Evolutionary conservation across 2,888 invertebrate genomes (phyloP), one percentile per base, ranked within the genome.

Genomic region (Limenitis camilla): DNA sequence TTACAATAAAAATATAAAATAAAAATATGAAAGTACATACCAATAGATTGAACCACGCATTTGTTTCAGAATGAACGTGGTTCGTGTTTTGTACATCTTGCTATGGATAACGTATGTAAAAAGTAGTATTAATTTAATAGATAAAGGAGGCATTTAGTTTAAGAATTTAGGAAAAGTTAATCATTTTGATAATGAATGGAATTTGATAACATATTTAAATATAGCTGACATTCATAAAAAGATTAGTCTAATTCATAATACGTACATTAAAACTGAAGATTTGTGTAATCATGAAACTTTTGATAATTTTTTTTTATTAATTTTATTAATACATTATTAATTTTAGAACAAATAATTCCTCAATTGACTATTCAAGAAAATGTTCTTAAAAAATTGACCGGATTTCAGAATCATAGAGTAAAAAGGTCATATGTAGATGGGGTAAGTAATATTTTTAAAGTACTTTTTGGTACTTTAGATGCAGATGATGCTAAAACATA

Each of bases 171-270:
- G 59, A 30, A 58, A 59, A 27, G 57, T 58, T 29, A 60, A 60
- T 53, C 55, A 60, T 49, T 60, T 56, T 40, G 54, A 60, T 49
- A 58, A 58, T 8, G 57, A 58, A 56, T 61, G 60, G 59, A 61
- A 48, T 43, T 40, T 62, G 33, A 33, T 62, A 49, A 58, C 49
- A 5, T 60, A 59, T 53, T 49, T 61, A 40, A 41, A 57, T 51
- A 52, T 61, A 38, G 49, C 51, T 5, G 50, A 60, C 44, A 56
- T 60, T 6, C 48, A 62, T 54, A 49, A 39, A 8, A 61, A 62
- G 49, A 54, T 58, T 43, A 52, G 38, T 44, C 33, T 58, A 10
- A 55, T 60, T 41, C 49, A 58, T 49, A 45, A 52, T 41, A 61
- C 59, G 1, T 52, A 49, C 29, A 39, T 39, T 11, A 52, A 39